These are phyloP conservation scores for Parochlus steinenii DNA, from an alignment of 2,888 invertebrate genomes.

Conservation along the genomic window DNA sequence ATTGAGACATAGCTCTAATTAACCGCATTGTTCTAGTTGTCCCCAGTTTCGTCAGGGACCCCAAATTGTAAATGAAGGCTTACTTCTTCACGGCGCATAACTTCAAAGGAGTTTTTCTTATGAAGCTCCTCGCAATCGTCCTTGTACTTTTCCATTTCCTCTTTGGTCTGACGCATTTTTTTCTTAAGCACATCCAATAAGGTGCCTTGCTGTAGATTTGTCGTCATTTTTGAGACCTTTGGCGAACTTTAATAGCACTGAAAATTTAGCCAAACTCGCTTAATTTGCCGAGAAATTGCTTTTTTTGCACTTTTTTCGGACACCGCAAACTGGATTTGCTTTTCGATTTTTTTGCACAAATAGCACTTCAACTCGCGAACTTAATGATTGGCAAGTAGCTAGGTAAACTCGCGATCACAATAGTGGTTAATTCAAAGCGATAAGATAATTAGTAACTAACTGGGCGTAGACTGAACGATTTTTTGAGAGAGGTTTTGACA, in stretches of 20 bases:
- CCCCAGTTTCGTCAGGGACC: neutral
- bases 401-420: too few relatives aligned
- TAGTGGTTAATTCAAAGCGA: too few relatives aligned
- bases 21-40: neutral
- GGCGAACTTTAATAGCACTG: conserved; percentile 15
- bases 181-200: conserved; percentile 95
- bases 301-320: neutral
- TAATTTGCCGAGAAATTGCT: neutral
- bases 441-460: too few relatives aligned
- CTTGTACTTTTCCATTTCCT: conserved; percentile 97
- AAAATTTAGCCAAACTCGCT: neutral
- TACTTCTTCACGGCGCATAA: conserved; percentile 96
- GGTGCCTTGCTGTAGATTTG: conserved; percentile 81
- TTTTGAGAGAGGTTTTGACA: too few relatives aligned
- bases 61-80: conserved; percentile 34
- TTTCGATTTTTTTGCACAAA: neutral
- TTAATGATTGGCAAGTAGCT: too few relatives aligned
- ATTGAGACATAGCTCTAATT: neutral
- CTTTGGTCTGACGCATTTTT: conserved; percentile 98
- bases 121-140: conserved; percentile 94
- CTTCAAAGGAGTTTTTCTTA: conserved; percentile 87
- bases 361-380: neutral
- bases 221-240: conserved; percentile 57
- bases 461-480: too few relatives aligned
- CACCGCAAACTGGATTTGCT: conserved; percentile 3